Base-by-base conservation (phyloP, 2,113 vertebrate genomes). In the Triplophysa rosa region DNA sequence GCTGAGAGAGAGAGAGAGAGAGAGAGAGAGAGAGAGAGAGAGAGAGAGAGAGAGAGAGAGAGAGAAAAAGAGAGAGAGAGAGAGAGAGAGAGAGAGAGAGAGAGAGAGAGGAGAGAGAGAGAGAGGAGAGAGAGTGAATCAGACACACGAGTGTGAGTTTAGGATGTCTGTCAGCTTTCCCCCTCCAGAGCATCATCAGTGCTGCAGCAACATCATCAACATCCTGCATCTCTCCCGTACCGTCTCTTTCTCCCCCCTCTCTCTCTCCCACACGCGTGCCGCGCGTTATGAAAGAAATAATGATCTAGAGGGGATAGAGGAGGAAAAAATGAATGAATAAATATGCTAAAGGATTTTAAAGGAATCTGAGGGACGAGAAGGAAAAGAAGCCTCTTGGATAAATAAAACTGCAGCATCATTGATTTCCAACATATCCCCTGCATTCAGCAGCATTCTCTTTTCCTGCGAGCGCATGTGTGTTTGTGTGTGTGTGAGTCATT, bases 161-260 rank as follows among this genome's bases (percentile, higher is more conserved):
- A 63, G 24, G 33, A 61, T 65, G 42, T 77, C 40, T 76, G 19
- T 65, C 42, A 64, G 73, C 40, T 33, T 29, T 76, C 61, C 65
- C 59, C 62, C 71, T 62, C 61, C 45, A 19, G 74, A 77, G 74
- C 26, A 77, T 65, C 74, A 77, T 65, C 74, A 77, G 24, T 33
- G 74, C 74, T 77, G 74, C 74, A 11, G 74, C 74, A 77, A 65
- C 62, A 64, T 65, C 73, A 76, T 64, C 74, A 80, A 52, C 65
- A 77, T 76, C 73, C 61, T 65, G 62, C 62, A 64, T 52, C 73
- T 49, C 40, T 58, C 72, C 23, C 56, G 29, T 75, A 59, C 62
- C 21, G 61, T 42, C 29, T 54, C 74, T 54, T 62, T 62, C 64
- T 58, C 71, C 78, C 81, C 72, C 66, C 80, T 67, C 59, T 65